Evolutionary conservation across 2,888 invertebrate species (phyloP).

Genomic region (Azorinus chamasolen): DNA sequence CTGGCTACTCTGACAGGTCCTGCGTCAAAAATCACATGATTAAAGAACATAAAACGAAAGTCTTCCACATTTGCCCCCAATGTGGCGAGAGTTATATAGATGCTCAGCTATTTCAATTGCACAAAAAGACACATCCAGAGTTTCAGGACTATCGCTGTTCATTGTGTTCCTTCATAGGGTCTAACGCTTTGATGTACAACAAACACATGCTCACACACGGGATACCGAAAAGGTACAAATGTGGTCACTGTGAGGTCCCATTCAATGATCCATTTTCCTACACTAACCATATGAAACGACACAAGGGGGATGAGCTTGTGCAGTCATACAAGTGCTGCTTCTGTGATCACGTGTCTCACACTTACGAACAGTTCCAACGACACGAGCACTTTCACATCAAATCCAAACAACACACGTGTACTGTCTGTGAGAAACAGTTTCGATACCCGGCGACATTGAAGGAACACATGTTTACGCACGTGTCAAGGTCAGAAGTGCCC

Average conservation of each 20-base stretch:
- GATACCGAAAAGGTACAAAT: constrained; percentile 62
- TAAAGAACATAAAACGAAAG: constrained; percentile 72
- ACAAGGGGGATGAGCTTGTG: constrained; percentile 69
- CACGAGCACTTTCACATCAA: constrained; percentile 79
- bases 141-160: constrained; percentile 72
- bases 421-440: constrained; percentile 72
- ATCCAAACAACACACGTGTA: constrained; percentile 67
- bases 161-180: constrained; percentile 75
- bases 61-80: constrained; percentile 73
- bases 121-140: constrained; percentile 76
- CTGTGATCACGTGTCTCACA: constrained; percentile 66
- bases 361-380: constrained; percentile 75
- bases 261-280: constrained; percentile 77
- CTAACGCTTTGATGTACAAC: constrained; percentile 70
- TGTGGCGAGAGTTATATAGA: constrained; percentile 76
- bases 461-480: constrained; percentile 73
- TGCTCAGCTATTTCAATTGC: constrained; percentile 66
- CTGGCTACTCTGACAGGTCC: constrained; percentile 78
- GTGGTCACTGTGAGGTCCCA: constrained; percentile 69
- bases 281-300: constrained; percentile 74
- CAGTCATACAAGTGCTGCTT: constrained; percentile 75
- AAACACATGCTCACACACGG: constrained; percentile 76
- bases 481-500: constrained; percentile 14
- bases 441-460: constrained; percentile 68
- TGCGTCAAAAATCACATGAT: constrained; percentile 73